phyloP scores from a whole-genome alignment of 2,888 invertebrate species.

The Saturnia pavonia region DNA sequence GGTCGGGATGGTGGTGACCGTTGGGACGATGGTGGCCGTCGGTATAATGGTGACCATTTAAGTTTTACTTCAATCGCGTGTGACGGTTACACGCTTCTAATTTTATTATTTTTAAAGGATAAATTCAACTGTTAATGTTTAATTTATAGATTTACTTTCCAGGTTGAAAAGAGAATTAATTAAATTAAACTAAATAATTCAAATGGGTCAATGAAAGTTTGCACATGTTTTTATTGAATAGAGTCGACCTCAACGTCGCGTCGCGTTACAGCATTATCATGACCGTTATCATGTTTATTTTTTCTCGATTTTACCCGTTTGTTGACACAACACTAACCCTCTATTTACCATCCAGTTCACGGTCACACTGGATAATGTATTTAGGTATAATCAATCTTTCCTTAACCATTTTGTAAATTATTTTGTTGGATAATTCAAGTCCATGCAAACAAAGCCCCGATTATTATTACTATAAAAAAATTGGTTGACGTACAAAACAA shows the following conservation, averaged over 20 bases:
- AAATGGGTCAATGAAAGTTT: slow-evolving; percentile 1
- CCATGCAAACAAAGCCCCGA: too few species aligned
- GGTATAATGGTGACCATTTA: too few species aligned
- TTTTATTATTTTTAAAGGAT: too few species aligned
- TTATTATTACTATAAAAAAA: too few species aligned
- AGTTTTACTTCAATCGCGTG: too few species aligned
- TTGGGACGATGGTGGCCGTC: too few species aligned
- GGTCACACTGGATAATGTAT: neutral
- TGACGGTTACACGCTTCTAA: too few species aligned
- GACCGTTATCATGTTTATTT: slow-evolving; percentile 3
- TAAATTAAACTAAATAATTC: neutral
- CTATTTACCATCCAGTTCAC: neutral
- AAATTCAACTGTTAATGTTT: too few species aligned
- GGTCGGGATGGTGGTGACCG: too few species aligned
- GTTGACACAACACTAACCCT: slow-evolving; percentile 1
- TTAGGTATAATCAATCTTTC: neutral
- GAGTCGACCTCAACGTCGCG: neutral
- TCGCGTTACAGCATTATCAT: neutral
- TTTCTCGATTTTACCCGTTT: neutral
- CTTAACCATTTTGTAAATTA: too few species aligned
- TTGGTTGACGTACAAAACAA: too few species aligned
- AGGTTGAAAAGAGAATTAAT: neutral
- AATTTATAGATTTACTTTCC: neutral
- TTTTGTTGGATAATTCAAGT: too few species aligned
- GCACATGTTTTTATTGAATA: neutral